These are phyloP conservation scores for Oreonectes daqikongensis DNA, from an alignment of 2,797 vertebrate species.

Conservation along the genomic window DNA sequence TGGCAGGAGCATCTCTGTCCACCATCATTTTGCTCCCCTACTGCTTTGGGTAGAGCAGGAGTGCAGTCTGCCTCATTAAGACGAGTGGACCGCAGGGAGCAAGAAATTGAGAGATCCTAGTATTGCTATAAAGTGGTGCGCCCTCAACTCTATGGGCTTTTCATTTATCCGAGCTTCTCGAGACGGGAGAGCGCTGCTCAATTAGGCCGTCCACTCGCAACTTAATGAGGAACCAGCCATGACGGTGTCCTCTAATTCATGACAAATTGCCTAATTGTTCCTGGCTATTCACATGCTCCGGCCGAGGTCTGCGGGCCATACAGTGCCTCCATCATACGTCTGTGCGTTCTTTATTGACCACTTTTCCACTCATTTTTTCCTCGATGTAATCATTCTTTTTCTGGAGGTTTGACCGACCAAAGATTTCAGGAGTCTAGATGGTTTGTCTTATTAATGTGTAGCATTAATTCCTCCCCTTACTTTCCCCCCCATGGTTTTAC, in stretches of 20 bases:
- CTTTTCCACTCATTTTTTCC: neutral
- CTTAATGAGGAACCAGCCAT: slow-evolving; percentile 52
- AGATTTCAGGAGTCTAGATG: slow-evolving; percentile 1
- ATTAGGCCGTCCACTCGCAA: slow-evolving; percentile 35
- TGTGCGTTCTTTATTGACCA: neutral
- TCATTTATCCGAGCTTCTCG: slow-evolving; percentile 33
- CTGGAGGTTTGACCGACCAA: neutral
- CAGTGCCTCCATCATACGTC: neutral
- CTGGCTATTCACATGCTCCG: slow-evolving; percentile 29
- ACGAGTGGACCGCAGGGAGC: neutral
- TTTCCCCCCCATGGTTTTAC: too few relatives aligned
- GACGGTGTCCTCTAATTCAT: slow-evolving; percentile 47
- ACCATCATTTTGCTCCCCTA: slow-evolving; percentile 24
- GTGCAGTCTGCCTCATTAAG: slow-evolving; percentile 40
- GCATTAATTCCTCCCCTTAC: neutral
- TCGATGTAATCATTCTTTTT: neutral
- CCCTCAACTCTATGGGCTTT: slow-evolving; percentile 20
- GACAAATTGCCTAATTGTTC: slow-evolving; percentile 56
- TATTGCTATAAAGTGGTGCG: neutral
- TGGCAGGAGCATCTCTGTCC: slow-evolving; percentile 26
- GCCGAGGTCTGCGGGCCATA: neutral
- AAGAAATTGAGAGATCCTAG: slow-evolving; percentile 23
- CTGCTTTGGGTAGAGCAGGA: slow-evolving; percentile 14
- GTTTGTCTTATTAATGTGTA: slow-evolving; percentile 10
- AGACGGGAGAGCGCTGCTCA: slow-evolving; percentile 38